Evolutionary conservation across 2,113 vertebrate genomes (phyloP).

Genomic region (Dermatemys mawii): DNA sequence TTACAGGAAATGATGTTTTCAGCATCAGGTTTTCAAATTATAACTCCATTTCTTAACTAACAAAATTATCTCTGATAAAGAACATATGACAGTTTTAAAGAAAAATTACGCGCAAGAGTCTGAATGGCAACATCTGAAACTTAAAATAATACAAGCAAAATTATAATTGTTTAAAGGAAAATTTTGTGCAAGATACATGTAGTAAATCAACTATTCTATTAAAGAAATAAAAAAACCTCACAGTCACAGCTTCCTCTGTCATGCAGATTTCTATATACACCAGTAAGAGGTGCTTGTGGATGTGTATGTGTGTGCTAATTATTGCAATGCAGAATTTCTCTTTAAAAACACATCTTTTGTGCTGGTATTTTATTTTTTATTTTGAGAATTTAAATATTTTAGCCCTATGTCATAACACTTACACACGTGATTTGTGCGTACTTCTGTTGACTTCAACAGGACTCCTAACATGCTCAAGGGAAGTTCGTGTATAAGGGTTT

Average conservation of each 20-base stretch:
- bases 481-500: neutral
- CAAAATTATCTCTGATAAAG: conserved; percentile 57
- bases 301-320: neutral
- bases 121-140: conserved; percentile 31
- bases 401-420: neutral
- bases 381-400: neutral
- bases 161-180: neutral
- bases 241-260: neutral
- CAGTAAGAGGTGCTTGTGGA: neutral
- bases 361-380: neutral
- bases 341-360: neutral
- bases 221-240: neutral
- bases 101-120: neutral
- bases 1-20: conserved; percentile 57
- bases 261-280: neutral
- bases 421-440: neutral
- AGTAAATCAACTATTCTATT: neutral
- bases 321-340: neutral
- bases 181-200: neutral
- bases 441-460: neutral
- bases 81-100: conserved; percentile 15
- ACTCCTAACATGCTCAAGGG: neutral
- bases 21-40: conserved; percentile 50
- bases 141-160: neutral
- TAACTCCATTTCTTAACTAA: conserved; percentile 28